Percentiles rank a stretch among this genome's conserved stretches.
These are phyloP conservation scores for Agapornis canus DNA, from an alignment of 2,797 vertebrate species.

Conservation along the genomic window DNA sequence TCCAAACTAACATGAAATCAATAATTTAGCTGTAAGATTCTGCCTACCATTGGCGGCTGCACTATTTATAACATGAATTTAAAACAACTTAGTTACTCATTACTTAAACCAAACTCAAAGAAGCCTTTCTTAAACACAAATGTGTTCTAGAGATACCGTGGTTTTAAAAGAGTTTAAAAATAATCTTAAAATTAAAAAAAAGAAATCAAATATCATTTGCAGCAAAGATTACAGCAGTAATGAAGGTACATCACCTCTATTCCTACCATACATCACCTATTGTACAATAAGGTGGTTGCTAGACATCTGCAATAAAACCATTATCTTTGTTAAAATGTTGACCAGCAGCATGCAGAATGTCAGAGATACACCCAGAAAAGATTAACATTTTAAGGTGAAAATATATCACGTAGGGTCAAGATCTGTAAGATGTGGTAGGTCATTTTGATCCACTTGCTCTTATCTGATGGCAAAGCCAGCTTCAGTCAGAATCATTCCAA, in stretches of 20 bases:
- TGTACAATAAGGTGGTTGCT: not conserved
- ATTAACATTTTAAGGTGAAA: not conserved
- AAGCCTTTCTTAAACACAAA: not conserved
- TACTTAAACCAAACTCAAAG: not conserved
- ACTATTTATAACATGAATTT: not conserved
- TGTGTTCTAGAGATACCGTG: not conserved
- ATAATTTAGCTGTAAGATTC: not conserved
- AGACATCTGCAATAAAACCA: not conserved
- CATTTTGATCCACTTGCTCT: not conserved
- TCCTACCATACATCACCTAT: too few species aligned
- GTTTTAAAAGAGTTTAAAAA: not conserved
- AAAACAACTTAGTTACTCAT: not conserved
- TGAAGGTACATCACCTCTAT: rapidly evolving
- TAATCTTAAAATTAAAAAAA: not conserved
- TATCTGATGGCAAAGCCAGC: not conserved
- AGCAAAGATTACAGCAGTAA: not conserved
- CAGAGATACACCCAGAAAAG: not conserved
- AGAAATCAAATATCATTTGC: not conserved
- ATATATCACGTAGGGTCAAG: not conserved
- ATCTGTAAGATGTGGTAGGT: not conserved
- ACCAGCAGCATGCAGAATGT: not conserved
- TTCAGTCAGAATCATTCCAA: not conserved
- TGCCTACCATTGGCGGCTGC: not conserved
- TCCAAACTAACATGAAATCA: not conserved
- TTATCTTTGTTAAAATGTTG: not conserved